A percentile compares a stretch with the other conserved stretches of the same genome.
phyloP scores from a whole-genome alignment of 2,113 vertebrate species.

The Pituophis catenifer region DNA sequence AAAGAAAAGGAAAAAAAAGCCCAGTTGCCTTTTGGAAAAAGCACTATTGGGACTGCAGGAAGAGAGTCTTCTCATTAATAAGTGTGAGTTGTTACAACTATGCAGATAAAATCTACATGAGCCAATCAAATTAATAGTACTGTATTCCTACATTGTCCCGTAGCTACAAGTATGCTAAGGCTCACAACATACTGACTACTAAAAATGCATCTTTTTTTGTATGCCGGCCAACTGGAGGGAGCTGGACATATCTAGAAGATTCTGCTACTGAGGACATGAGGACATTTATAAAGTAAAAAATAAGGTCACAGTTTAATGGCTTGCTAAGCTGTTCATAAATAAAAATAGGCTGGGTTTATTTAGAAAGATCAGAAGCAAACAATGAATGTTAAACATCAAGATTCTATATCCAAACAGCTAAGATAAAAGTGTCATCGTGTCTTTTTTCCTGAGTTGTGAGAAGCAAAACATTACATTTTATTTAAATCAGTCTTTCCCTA shows the following conservation, averaged over 20 bases:
- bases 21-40: background rate
- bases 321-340: slow-evolving; percentile 32
- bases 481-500: background rate
- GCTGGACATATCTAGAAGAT: background rate
- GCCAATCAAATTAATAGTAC: slow-evolving; percentile 25
- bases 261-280: background rate
- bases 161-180: background rate
- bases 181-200: slow-evolving; percentile 4
- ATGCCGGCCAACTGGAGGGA: accelerated
- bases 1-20: background rate
- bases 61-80: slow-evolving; percentile 13
- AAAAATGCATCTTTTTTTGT: background rate
- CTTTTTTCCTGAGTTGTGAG: background rate
- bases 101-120: background rate
- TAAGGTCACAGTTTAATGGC: background rate
- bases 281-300: background rate
- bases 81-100: slow-evolving; percentile 38
- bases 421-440: background rate
- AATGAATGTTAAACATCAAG: slow-evolving; percentile 19
- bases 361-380: slow-evolving; percentile 6
- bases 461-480: background rate
- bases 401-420: slow-evolving; percentile 27
- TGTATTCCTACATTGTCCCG: slow-evolving; percentile 3
- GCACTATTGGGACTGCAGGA: background rate
- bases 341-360: slow-evolving; percentile 19